Conservation (phyloP, 2,888 invertebrate species). For the Shargacucullia verbasci region DNA sequence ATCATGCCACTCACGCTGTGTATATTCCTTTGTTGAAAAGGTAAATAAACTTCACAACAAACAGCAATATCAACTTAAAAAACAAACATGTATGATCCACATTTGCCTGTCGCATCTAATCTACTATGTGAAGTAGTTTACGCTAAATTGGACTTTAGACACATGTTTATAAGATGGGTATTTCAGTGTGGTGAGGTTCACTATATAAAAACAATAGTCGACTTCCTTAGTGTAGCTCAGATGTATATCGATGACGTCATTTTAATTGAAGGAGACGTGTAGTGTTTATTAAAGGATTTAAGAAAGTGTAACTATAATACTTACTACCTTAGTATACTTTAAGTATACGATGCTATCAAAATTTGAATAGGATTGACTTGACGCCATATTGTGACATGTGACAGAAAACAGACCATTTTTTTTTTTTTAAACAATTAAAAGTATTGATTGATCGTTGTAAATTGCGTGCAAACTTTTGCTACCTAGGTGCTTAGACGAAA, state of each 20-base stretch:
- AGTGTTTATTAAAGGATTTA: constrained; percentile 1
- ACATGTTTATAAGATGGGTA: background rate
- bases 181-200: background rate
- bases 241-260: constrained; percentile 29
- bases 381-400: no score
- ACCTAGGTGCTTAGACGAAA: no score
- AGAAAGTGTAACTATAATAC: no score
- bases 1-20: background rate
- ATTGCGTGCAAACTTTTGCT: no score
- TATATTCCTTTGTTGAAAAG: constrained; percentile 25
- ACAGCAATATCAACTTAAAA: constrained; percentile 1
- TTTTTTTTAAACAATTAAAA: no score
- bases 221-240: constrained; percentile 27
- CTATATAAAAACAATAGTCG: constrained; percentile 24
- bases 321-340: no score
- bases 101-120: background rate
- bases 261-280: constrained; percentile 17
- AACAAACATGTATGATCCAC: fast-evolving
- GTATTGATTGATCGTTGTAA: no score
- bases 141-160: background rate
- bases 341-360: no score
- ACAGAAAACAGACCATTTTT: no score
- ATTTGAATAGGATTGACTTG: no score
- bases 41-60: constrained; percentile 40
- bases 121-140: background rate